Conservation (phyloP, 2,888 invertebrate species). For the Suillia variegata region DNA sequence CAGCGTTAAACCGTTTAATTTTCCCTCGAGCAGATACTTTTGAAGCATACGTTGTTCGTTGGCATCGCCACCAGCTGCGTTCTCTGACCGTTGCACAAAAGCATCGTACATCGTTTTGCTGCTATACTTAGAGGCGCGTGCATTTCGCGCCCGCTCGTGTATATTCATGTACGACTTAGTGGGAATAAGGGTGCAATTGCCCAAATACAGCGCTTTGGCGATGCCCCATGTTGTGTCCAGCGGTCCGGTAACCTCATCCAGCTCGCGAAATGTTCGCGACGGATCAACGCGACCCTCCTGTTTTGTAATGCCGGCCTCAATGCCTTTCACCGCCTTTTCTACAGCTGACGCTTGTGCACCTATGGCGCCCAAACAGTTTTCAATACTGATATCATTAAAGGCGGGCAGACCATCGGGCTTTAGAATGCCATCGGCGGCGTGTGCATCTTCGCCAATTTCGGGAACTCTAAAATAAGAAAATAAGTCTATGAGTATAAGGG, state of each 20-base stretch:
- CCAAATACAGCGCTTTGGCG: slow-evolving; percentile 81
- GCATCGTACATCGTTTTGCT: slow-evolving; percentile 60
- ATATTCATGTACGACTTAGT: slow-evolving; percentile 78
- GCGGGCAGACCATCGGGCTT: slow-evolving; percentile 75
- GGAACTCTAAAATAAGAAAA: slow-evolving; percentile 69
- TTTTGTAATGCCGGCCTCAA: slow-evolving; percentile 67
- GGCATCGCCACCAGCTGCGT: slow-evolving; percentile 12
- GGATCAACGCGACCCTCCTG: slow-evolving; percentile 54
- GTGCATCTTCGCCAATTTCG: slow-evolving; percentile 82
- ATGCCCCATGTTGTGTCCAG: slow-evolving; percentile 87
- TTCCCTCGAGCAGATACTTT: slow-evolving; percentile 82
- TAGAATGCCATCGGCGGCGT: slow-evolving; percentile 76
- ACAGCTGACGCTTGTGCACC: slow-evolving; percentile 82
- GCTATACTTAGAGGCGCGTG: slow-evolving; percentile 75
- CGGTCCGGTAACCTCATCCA: slow-evolving; percentile 75
- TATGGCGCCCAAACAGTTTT: slow-evolving; percentile 83
- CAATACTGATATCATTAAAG: slow-evolving; percentile 79
- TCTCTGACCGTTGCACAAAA: slow-evolving; percentile 30
- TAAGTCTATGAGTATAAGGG: slow-evolving; percentile 8
- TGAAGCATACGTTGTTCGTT: slow-evolving; percentile 69
- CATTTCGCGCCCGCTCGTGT: slow-evolving; percentile 78
- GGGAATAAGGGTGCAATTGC: slow-evolving; percentile 80
- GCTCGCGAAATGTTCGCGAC: slow-evolving; percentile 73
- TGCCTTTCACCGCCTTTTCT: slow-evolving; percentile 73
- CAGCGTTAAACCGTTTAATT: slow-evolving; percentile 80